Evolutionary conservation across 92 coral and sea anemone species (phyloP), one percentile per base, ranked within the genome.

Genomic region (Bergia puertoricense): DNA sequence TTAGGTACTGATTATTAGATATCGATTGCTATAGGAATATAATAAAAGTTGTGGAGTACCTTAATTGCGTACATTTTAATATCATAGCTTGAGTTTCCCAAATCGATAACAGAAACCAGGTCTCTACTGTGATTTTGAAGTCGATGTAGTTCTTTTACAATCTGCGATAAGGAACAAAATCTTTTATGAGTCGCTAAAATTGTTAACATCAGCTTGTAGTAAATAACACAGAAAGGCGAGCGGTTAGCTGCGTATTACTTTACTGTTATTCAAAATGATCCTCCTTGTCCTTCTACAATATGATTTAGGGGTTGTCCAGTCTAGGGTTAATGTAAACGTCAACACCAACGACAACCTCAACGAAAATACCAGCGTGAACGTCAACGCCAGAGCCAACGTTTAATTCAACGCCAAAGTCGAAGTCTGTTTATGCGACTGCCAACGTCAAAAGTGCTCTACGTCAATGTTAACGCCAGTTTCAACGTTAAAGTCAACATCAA

Each of bases 71-170:
- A 92, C 91, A 91, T 94, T 79, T 91, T 93, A 65, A 92, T 79
- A 76, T 95, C 96, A 73, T 92, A 93, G 77, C 91, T 93, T 10
- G 99, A 94, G 56, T 89, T 95, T 1, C 99, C 99, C 69, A 95
- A 69, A 72, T 86, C 81, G 44, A 90, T 86, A 38, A 90, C 93
- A 30, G 89, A 82, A 6, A 84, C 95, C 36, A 90, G 66, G 74
- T 86, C 81, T 36, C 77, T 77, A 45, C 92, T 90, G 16, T 81
- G 73, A 22, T 85, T 78, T 44, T 88, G 86, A 23, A 95, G 84
- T 59, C 98, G 94, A 54, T 77, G 84, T 89, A 95, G 72, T 71
- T 95, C 98, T 14, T 71, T 74, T 15, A 90, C 96, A 68, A 95
- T 95, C 98, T 95, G 79, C 23, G 6, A 76, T 6, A 86, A 22